These are phyloP conservation scores for Lepidonotus clava DNA, from an alignment of 2,888 invertebrate species.

Conservation along the genomic window DNA sequence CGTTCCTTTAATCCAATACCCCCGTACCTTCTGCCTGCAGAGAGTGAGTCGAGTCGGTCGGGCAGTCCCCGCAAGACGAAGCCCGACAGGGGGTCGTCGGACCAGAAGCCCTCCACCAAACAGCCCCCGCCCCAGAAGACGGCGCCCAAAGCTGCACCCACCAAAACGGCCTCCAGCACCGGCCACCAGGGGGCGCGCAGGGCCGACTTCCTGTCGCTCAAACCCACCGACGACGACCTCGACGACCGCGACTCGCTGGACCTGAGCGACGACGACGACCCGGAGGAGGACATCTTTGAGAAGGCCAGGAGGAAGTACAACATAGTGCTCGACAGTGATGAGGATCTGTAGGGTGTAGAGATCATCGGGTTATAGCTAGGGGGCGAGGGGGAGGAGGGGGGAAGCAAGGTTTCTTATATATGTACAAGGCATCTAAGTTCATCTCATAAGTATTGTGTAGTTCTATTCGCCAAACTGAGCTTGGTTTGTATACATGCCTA, in stretches of 20 bases:
- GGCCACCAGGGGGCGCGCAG: not conserved
- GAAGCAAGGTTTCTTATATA: no score
- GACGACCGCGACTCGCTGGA: not conserved
- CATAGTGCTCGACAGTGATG: conserved; percentile 45
- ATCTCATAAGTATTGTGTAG: no score
- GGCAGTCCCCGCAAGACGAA: not conserved
- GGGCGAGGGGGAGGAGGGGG: no score
- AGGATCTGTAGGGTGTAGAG: not conserved
- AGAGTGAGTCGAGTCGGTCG: not conserved
- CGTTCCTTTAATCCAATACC: no score
- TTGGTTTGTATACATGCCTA: no score
- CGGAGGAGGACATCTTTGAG: conserved; percentile 41
- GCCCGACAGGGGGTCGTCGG: no score
- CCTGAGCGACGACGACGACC: conserved; percentile 26
- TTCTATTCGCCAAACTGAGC: no score
- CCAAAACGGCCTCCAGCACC: not conserved
- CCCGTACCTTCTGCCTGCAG: no score
- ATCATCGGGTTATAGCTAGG: no score
- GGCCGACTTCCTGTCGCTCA: conserved; percentile 13
- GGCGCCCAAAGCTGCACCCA: not conserved
- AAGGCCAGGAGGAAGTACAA: conserved; percentile 42
- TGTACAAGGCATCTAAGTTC: no score
- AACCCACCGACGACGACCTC: not conserved
- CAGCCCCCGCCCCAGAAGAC: not conserved
- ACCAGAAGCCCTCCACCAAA: not conserved